A percentile compares a stretch with the other conserved stretches of the same genome.
Evolutionary conservation across 1,140 invertebrate genomes (phyloP).

Genomic region (Aporrectodea caliginosa): DNA sequence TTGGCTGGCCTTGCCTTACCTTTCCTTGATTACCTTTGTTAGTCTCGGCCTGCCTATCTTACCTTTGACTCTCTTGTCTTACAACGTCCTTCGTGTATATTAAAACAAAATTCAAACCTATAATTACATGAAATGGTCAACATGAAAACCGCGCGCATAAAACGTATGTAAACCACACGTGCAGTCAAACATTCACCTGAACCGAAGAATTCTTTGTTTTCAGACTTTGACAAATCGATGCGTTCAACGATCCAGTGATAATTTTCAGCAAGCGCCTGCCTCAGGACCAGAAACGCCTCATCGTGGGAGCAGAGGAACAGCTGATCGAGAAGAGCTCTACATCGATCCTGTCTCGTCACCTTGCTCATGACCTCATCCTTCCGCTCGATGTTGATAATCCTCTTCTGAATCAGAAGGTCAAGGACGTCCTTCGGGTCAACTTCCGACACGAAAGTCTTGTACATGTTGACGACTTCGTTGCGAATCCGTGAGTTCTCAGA

Average conservation of each 20-base stretch:
- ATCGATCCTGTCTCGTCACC: slow-evolving; percentile 12
- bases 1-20: no score
- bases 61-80: no score
- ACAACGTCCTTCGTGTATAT: no score
- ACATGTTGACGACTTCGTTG: slow-evolving; percentile 5
- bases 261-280: neutral
- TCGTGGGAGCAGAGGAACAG: slow-evolving; percentile 1
- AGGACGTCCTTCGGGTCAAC: slow-evolving; percentile 17
- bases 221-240: no score
- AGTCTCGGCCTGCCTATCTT: no score
- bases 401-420: slow-evolving; percentile 13
- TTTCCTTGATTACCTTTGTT: no score
- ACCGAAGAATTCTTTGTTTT: no score
- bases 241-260: neutral
- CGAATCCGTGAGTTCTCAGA: neutral
- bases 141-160: no score
- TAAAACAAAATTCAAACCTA: no score
- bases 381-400: slow-evolving; percentile 5
- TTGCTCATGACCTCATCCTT: neutral
- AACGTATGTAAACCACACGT: no score
- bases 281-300: slow-evolving; percentile 1
- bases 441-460: slow-evolving; percentile 18
- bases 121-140: no score
- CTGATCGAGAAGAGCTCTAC: slow-evolving; percentile 6
- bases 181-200: no score